phyloP scores from a whole-genome alignment of 2,797 vertebrate species.

The Hyperoplus lanceolatus region DNA sequence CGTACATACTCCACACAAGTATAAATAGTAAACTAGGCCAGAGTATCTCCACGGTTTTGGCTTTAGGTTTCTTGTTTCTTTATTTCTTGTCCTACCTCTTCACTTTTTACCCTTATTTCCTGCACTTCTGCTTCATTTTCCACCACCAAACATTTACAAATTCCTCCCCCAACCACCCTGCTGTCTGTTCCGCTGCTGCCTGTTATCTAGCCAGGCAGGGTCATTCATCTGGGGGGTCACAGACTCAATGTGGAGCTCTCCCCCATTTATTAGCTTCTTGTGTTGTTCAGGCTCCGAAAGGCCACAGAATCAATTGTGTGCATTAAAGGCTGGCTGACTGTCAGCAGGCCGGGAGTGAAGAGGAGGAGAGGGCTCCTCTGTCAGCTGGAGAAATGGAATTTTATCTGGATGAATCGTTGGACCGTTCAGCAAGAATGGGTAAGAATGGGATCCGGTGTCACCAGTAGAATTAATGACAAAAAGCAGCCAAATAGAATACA shows the following conservation, averaged over 20 bases:
- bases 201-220: conserved; percentile 48
- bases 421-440: conserved; percentile 29
- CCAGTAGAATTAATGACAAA: conserved; percentile 52
- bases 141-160: conserved; percentile 1
- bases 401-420: conserved; percentile 62
- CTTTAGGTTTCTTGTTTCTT: conserved; percentile 1
- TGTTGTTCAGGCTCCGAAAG: conserved; percentile 57
- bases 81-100: conserved; percentile 6
- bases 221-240: conserved; percentile 72
- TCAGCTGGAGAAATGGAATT: conserved; percentile 69
- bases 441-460: conserved; percentile 46
- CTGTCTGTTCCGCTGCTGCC: conserved; percentile 31
- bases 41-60: conserved; percentile 67
- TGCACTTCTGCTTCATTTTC: not conserved
- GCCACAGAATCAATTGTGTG: conserved; percentile 75
- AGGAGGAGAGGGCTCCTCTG: conserved; percentile 40
- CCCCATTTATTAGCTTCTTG: conserved; percentile 71
- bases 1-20: conserved; percentile 35
- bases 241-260: conserved; percentile 31
- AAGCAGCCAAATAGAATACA: conserved; percentile 44
- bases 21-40: conserved; percentile 76
- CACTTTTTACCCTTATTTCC: conserved; percentile 27
- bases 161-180: not conserved
- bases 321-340: conserved; percentile 63
- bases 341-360: conserved; percentile 42